Conservation (phyloP, 2,888 invertebrate genomes). For the Pandemis cinnamomeana region DNA sequence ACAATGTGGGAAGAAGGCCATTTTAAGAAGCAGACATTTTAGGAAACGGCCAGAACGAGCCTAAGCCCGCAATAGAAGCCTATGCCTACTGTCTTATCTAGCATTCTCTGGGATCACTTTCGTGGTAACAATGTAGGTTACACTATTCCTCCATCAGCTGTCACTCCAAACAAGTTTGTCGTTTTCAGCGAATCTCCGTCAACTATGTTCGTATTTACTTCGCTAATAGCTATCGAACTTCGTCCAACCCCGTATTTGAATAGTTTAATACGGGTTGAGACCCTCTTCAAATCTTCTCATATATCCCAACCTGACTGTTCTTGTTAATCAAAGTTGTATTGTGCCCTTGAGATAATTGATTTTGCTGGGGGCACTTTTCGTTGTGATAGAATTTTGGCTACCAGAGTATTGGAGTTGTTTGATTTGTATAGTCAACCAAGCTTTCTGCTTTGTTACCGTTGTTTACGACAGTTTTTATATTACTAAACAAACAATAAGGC, state of each 20-base stretch:
- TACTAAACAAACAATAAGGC: too few relatives aligned
- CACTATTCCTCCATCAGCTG: slow-evolving; percentile 10
- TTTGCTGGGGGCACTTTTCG: slow-evolving; percentile 4
- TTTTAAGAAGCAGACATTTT: too few relatives aligned
- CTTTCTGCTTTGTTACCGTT: too few relatives aligned
- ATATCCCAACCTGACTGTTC: slow-evolving; percentile 20
- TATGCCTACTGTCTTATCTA: too few relatives aligned
- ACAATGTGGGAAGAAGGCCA: too few relatives aligned
- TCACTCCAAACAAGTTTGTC: slow-evolving; percentile 30
- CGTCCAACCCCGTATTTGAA: slow-evolving; percentile 35
- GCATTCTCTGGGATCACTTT: background rate
- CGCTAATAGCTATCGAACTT: slow-evolving; percentile 37
- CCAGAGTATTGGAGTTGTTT: background rate
- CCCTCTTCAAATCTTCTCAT: slow-evolving; percentile 40
- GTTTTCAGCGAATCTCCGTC: slow-evolving; percentile 27
- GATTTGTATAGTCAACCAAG: too few relatives aligned
- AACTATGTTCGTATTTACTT: slow-evolving; percentile 36
- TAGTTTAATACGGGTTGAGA: slow-evolving; percentile 38
- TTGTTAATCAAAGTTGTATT: slow-evolving; percentile 33
- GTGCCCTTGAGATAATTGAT: slow-evolving; percentile 21
- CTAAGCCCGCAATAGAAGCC: too few relatives aligned
- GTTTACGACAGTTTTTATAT: too few relatives aligned
- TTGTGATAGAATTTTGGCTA: background rate
- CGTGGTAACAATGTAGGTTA: background rate
- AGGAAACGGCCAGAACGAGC: too few relatives aligned